A percentile compares a stretch with the other conserved stretches of the same genome.
These are phyloP conservation scores for Imbricaverruca yamaguchii DNA, from an alignment of 2,888 invertebrate species.

Conservation along the genomic window DNA sequence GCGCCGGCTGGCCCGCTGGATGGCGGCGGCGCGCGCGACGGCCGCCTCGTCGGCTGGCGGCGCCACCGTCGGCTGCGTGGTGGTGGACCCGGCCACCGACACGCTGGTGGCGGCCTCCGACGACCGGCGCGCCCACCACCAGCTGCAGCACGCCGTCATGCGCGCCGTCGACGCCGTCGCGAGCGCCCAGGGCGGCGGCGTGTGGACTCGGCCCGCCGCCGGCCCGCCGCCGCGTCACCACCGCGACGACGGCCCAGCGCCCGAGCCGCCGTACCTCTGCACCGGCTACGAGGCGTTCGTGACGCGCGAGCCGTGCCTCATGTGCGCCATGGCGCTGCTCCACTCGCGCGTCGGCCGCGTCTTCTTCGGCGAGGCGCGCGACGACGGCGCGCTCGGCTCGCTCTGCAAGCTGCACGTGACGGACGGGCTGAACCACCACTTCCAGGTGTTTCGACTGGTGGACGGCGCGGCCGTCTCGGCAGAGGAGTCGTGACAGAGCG, in stretches of 20 bases:
- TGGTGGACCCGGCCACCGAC: constrained; percentile 60
- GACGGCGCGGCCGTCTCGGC: too few species aligned
- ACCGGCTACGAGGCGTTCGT: constrained; percentile 75
- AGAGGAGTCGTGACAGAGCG: too few species aligned
- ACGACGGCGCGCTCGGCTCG: constrained; percentile 63
- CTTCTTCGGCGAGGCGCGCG: constrained; percentile 57
- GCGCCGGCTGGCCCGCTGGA: constrained; percentile 21
- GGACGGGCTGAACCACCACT: constrained; percentile 79
- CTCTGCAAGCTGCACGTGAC: constrained; percentile 66
- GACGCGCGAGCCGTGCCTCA: constrained; percentile 78
- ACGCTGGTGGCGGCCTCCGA: constrained; percentile 59
- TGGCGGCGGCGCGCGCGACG: constrained; percentile 25
- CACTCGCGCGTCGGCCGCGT: constrained; percentile 79
- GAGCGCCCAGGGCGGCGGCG: constrained; percentile 68
- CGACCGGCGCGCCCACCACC: constrained; percentile 51
- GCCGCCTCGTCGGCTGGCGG: not conserved
- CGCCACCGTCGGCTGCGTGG: constrained; percentile 46
- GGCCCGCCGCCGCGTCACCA: constrained; percentile 14
- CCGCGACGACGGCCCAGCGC: not conserved
- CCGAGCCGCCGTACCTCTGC: constrained; percentile 28
- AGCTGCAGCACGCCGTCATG: constrained; percentile 76
- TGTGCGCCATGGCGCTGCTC: constrained; percentile 92
- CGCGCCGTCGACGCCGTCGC: constrained; percentile 78
- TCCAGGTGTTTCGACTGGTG: constrained; percentile 57
- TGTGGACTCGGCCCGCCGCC: constrained; percentile 42